phyloP scores from a whole-genome alignment of 2,113 vertebrate species.

The Lucifuga dentata region DNA sequence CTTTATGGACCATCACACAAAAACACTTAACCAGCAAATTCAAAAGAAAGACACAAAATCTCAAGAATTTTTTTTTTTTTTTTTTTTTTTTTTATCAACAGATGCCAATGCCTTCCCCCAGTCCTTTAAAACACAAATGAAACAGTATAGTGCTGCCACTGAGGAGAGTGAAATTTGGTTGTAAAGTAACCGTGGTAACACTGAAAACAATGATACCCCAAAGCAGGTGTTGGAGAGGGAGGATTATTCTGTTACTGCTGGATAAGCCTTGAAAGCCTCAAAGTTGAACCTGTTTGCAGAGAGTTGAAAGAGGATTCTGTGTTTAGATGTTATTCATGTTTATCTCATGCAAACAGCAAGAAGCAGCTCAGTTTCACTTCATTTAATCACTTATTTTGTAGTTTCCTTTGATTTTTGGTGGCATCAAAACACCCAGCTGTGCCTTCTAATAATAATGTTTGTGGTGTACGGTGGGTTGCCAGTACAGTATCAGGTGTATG shows the following conservation, averaged over 20 bases:
- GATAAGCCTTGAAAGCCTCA: conserved; percentile 32
- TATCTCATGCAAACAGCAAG: conserved; percentile 28
- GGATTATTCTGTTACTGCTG: conserved; percentile 36
- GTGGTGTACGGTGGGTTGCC: background rate
- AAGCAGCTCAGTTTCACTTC: conserved; percentile 30
- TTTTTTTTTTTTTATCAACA: background rate
- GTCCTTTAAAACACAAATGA: conserved; percentile 14
- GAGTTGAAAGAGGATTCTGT: conserved; percentile 14
- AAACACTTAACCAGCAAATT: background rate
- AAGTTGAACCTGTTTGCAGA: conserved; percentile 1
- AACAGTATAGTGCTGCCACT: conserved; percentile 47
- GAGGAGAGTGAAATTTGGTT: conserved; percentile 56
- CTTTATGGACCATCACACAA: background rate
- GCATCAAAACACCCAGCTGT: too few species aligned
- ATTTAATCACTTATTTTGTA: background rate
- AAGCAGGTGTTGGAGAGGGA: conserved; percentile 40
- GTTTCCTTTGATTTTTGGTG: too few species aligned
- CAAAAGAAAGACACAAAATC: background rate
- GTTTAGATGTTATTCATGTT: conserved; percentile 10
- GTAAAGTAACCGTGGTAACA: conserved; percentile 75
- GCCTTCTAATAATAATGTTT: background rate
- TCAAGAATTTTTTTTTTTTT: conserved; percentile 1
- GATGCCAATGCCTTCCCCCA: background rate
- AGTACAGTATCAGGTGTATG: background rate
- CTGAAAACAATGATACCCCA: conserved; percentile 41